Percentiles rank a stretch among this genome's conserved stretches.
These are phyloP conservation scores for Mastacembelus armatus DNA, from an alignment of 2,797 vertebrate species.

Conservation along the genomic window DNA sequence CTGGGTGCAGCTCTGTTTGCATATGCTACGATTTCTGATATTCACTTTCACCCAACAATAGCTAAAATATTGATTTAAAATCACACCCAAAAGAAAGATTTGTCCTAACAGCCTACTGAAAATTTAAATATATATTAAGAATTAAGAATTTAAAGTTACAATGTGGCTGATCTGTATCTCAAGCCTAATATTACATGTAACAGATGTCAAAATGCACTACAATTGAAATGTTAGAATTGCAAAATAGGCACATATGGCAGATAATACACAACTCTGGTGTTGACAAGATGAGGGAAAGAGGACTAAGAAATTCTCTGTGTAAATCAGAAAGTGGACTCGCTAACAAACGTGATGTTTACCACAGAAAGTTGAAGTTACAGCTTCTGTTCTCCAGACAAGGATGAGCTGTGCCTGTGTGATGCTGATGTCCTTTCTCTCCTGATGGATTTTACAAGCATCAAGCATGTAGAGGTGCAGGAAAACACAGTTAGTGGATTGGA, in stretches of 20 bases:
- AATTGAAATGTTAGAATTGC: slow-evolving; percentile 50
- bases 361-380: slow-evolving; percentile 35
- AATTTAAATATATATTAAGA: slow-evolving; percentile 48
- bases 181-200: slow-evolving; percentile 53
- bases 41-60: slow-evolving; percentile 23
- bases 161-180: slow-evolving; percentile 9
- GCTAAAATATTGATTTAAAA: slow-evolving; percentile 26
- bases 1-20: slow-evolving; percentile 33
- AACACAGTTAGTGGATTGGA: slow-evolving; percentile 18
- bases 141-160: slow-evolving; percentile 34
- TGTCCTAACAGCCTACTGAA: slow-evolving; percentile 23
- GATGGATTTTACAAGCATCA: slow-evolving; percentile 23
- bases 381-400: slow-evolving; percentile 34
- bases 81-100: slow-evolving; percentile 23
- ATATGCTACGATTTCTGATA: slow-evolving; percentile 37
- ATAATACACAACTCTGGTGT: slow-evolving; percentile 52
- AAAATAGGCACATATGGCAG: slow-evolving; percentile 82
- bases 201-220: slow-evolving; percentile 33
- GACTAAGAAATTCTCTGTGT: slow-evolving; percentile 40
- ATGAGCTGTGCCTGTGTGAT: slow-evolving; percentile 6
- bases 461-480: slow-evolving; percentile 59
- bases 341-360: slow-evolving; percentile 28
- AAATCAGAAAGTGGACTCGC: slow-evolving; percentile 43
- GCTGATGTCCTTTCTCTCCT: not conserved
- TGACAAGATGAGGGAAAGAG: slow-evolving; percentile 21